These are phyloP conservation scores for Trichechus manatus DNA, from an alignment of 2,113 vertebrate genomes.

Conservation along the genomic window DNA sequence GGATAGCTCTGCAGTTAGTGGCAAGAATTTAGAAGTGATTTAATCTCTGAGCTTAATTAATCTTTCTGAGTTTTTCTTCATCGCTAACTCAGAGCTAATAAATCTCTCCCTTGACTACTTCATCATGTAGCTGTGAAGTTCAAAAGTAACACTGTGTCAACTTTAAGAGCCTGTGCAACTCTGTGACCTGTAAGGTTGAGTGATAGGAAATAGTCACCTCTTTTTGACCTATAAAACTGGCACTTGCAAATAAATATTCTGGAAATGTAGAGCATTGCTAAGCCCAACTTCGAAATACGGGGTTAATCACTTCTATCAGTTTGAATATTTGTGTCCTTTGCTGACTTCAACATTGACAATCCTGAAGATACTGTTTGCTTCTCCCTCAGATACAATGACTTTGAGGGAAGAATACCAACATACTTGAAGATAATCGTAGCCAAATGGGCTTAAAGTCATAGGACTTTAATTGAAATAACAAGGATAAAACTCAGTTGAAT, in stretches of 20 bases:
- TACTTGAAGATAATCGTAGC: neutral
- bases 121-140: neutral
- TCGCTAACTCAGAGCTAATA: neutral
- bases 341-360: neutral
- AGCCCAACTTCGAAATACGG: neutral
- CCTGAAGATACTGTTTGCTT: neutral
- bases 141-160: neutral
- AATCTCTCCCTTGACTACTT: neutral
- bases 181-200: neutral
- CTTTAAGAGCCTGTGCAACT: neutral
- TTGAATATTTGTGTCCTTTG: neutral
- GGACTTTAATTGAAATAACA: neutral
- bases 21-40: neutral
- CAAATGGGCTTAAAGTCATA: constrained; percentile 10
- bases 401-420: neutral
- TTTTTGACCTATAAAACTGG: neutral
- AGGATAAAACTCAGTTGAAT: neutral
- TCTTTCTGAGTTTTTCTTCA: neutral
- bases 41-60: neutral
- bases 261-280: neutral
- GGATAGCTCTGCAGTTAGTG: neutral
- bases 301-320: neutral
- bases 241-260: constrained; percentile 24
- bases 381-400: neutral
- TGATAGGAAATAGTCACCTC: neutral